Evolutionary conservation across 2,888 invertebrate species (phyloP), one percentile per base, ranked within the genome.

Genomic region (Petrolisthes manimaculis): DNA sequence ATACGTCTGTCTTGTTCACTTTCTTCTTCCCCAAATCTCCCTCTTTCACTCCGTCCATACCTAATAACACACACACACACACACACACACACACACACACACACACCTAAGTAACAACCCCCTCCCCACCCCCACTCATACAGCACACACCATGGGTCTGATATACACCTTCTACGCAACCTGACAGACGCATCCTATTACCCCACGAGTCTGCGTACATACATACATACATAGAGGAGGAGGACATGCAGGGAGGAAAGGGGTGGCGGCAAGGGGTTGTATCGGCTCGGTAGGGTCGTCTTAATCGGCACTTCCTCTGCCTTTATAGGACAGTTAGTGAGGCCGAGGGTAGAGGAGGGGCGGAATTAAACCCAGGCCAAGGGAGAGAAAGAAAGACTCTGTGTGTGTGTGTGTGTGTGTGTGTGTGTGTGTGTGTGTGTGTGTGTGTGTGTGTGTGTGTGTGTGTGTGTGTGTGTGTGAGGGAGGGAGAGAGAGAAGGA

Each of bases 321-420:
- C n/a, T 14, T 71, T 71, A 71, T 71, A 71, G 71, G 71, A 71
- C 71, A 71, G 71, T 71, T 71, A 71, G 71, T 71, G 71, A n/a
- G 71, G 71, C 6, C 18, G 71, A 21, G 71, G 71, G 71, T 37
- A 61, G 61, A 61, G 61, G 61, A 61, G 18, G 37, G 61, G 61
- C 61, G 61, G 61, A 61, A 61, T 61, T 61, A 61, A 61, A 61
- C 12, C 61, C 61, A 18, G 18, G 61, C 9, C 12, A 61, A 18
- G 18, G 18, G 61, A 61, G 61, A 18, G 61, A 18, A 61, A 61
- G 61, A 61, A 61, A 12, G 14, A 18, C 6, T 71, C 0, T n/a
- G 71, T 71, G 71, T 71, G n/a, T 71, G 71, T 71, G n/a, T n/a
- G 71, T 71, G n/a, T 71, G 71, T 71, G n/a, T 71, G 71, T n/a